Conservation (phyloP, 2,113 vertebrate genomes). For the Rhea americana region DNA sequence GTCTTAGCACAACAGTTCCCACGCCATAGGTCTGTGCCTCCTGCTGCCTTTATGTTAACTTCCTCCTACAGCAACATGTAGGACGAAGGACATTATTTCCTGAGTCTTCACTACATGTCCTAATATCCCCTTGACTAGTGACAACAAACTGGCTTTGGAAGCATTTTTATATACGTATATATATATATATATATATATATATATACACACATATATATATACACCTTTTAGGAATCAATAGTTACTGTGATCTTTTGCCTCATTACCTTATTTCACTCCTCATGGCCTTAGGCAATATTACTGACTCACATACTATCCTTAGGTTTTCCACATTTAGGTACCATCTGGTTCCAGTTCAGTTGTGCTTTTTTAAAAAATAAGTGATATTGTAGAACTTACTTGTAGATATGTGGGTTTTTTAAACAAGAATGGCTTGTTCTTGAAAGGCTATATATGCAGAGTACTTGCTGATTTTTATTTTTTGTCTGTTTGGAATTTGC, state of each 20-base stretch:
- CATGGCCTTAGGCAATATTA: fast-evolving
- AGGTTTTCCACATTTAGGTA: background rate
- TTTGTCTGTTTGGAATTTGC: no score
- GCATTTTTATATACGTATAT: no score
- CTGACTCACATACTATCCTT: background rate
- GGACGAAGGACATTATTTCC: background rate
- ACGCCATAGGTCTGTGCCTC: background rate
- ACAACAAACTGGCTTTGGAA: background rate
- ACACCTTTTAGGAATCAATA: background rate
- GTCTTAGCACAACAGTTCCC: background rate
- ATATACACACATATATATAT: no score
- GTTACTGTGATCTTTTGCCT: background rate
- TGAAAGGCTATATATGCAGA: no score
- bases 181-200: no score
- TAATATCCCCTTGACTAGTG: background rate
- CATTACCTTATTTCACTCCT: background rate
- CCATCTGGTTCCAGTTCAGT: background rate
- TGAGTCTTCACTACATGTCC: background rate
- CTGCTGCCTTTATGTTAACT: background rate
- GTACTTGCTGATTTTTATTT: no score
- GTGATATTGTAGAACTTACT: no score
- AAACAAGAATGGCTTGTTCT: no score
- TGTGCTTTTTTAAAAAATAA: no score
- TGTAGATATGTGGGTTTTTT: no score
- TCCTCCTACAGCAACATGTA: background rate